phyloP scores from a whole-genome alignment of 1,140 invertebrate species.

The Zelostemma sp. region DNA sequence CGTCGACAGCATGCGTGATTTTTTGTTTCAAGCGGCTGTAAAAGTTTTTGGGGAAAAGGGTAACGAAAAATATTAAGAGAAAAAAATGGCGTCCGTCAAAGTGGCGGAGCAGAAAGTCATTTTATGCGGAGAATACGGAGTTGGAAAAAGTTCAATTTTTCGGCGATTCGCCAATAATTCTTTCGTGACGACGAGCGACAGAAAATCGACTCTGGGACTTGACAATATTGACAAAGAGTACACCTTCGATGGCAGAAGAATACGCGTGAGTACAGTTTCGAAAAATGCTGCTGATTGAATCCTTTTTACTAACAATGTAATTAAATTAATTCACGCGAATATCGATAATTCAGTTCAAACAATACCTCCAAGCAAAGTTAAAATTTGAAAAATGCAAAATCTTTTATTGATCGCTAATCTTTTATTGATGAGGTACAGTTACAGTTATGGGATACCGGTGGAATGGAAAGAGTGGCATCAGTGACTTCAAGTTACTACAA shows the following conservation, averaged over 20 bases:
- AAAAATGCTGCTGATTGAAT: too few species aligned
- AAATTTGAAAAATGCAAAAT: too few species aligned
- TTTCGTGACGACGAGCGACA: constrained; percentile 83
- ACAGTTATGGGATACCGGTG: constrained; percentile 94
- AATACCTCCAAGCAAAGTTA: too few species aligned
- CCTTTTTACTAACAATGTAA: too few species aligned
- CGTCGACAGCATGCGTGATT: background rate
- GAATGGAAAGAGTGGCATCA: constrained; percentile 94
- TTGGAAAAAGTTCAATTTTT: constrained; percentile 94
- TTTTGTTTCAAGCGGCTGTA: background rate
- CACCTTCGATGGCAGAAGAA: constrained; percentile 79
- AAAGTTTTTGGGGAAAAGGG: constrained; percentile 1
- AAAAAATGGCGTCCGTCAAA: constrained; percentile 82
- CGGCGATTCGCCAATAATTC: constrained; percentile 90
- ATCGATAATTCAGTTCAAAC: too few species aligned
- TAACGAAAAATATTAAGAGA: constrained; percentile 3
- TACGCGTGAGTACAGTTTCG: constrained; percentile 76
- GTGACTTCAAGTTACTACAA: constrained; percentile 95
- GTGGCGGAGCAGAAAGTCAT: constrained; percentile 90
- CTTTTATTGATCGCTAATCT: too few species aligned
- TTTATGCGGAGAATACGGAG: constrained; percentile 94
- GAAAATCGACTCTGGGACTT: constrained; percentile 90
- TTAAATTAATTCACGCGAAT: too few species aligned
- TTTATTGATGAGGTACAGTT: constrained; percentile 75
- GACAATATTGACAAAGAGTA: constrained; percentile 91